phyloP scores from a whole-genome alignment of 2,113 vertebrate genomes.

The Chloropsis hardwickii region DNA sequence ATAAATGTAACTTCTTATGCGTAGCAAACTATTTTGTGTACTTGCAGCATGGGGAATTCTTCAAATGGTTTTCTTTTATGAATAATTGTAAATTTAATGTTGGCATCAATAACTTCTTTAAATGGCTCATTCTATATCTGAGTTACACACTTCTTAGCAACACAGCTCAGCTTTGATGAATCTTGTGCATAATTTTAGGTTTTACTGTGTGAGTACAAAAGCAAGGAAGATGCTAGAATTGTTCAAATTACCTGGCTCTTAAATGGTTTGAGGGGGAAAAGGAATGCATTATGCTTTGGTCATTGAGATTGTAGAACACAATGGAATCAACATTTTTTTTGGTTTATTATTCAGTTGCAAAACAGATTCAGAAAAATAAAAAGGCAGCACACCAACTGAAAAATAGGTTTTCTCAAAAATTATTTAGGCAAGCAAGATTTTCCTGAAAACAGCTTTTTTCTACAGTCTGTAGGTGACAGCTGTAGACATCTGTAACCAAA shows the following conservation, averaged over 20 bases:
- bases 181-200: conserved; percentile 48
- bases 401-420: not conserved
- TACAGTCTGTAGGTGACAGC: not conserved
- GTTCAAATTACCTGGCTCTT: conserved; percentile 42
- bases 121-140: conserved; percentile 52
- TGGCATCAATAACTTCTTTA: conserved; percentile 67
- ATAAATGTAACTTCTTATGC: conserved; percentile 66
- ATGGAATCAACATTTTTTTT: not conserved
- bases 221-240: conserved; percentile 18
- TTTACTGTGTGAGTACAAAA: not conserved
- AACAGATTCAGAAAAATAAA: not conserved
- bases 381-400: not conserved
- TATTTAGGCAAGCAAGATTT: not conserved
- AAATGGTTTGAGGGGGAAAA: not conserved
- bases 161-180: conserved; percentile 55
- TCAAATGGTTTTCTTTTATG: conserved; percentile 69
- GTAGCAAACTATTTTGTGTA: conserved; percentile 64
- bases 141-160: conserved; percentile 55
- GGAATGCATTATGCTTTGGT: not conserved
- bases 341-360: not conserved
- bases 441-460: not conserved
- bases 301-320: conserved; percentile 5
- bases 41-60: conserved; percentile 65
- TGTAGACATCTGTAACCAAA: not conserved
- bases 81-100: conserved; percentile 74